Evolutionary conservation across 2,888 invertebrate genomes (phyloP).

Genomic region (Camptogramma bilineatum): DNA sequence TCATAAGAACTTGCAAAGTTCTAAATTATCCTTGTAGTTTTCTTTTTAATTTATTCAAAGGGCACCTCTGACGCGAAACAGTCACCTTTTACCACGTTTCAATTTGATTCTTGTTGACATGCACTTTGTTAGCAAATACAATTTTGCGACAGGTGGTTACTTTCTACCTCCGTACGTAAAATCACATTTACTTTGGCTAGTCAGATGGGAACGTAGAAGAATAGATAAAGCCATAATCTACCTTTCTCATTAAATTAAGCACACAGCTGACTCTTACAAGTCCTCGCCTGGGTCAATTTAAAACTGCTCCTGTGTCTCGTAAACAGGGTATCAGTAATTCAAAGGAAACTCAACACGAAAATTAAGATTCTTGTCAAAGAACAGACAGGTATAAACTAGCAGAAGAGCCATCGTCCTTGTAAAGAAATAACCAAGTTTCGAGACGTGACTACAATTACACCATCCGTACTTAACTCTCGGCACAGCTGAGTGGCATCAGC

Average conservation of each 20-base stretch:
- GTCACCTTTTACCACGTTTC: no score
- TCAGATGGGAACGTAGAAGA: no score
- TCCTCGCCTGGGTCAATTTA: not conserved
- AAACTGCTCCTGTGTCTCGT: not conserved
- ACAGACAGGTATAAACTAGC: conserved; percentile 23
- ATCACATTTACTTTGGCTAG: no score
- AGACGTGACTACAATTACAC: conserved; percentile 45
- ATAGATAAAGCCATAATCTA: no score
- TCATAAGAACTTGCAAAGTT: not conserved
- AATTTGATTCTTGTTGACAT: no score
- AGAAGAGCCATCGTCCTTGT: conserved; percentile 29
- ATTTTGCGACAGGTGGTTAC: no score
- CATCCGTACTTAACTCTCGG: conserved; percentile 36
- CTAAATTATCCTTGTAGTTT: not conserved
- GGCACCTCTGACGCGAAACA: no score
- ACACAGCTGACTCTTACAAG: not conserved
- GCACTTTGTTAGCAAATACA: no score
- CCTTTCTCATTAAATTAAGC: no score
- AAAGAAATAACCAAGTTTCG: conserved; percentile 38
- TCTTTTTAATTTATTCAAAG: no score
- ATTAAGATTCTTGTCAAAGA: conserved; percentile 28
- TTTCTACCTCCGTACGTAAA: no score
- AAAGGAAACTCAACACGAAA: not conserved
- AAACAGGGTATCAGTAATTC: not conserved
- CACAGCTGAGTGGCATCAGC: conserved; percentile 19